phyloP scores from a whole-genome alignment of 2,888 invertebrate genomes.

The Drosophila paracracens region DNA sequence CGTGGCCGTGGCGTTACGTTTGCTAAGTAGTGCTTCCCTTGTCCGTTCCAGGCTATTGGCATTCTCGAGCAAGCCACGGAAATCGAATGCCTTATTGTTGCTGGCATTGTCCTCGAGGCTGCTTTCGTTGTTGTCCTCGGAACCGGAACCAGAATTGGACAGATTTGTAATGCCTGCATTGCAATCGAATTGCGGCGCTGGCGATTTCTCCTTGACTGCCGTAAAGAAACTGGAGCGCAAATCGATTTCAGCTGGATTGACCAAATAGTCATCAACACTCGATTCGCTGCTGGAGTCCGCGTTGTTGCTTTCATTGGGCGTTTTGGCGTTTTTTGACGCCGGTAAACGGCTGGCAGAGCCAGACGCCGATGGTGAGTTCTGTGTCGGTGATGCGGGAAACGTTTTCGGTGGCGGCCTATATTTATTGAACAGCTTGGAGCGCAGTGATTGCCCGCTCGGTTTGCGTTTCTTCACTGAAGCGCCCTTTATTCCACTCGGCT shows the following conservation, averaged over 20 bases:
- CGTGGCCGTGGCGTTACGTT: constrained; percentile 56
- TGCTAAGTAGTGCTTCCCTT: constrained; percentile 84
- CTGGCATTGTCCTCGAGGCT: constrained; percentile 66
- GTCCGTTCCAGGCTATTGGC: constrained; percentile 88
- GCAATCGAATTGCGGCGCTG: constrained; percentile 83
- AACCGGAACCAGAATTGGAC: constrained; percentile 81
- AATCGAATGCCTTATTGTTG: constrained; percentile 72
- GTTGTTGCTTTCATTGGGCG: constrained; percentile 77
- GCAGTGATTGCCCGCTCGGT: constrained; percentile 74
- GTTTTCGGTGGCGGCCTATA: constrained; percentile 82
- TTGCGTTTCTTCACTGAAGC: constrained; percentile 78
- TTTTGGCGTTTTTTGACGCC: constrained; percentile 81
- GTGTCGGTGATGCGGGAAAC: constrained; percentile 65
- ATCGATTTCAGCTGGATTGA: constrained; percentile 86
- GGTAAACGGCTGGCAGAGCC: constrained; percentile 50
- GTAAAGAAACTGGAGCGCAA: constrained; percentile 86
- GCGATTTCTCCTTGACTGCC: constrained; percentile 62
- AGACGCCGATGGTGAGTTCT: constrained; percentile 80
- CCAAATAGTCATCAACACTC: constrained; percentile 74
- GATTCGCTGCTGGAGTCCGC: constrained; percentile 60
- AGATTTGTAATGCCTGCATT: constrained; percentile 82
- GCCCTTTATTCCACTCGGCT: constrained; percentile 70
- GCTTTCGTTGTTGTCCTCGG: constrained; percentile 80
- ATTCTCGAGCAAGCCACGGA: constrained; percentile 87
- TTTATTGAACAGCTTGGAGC: constrained; percentile 80